phyloP scores from a whole-genome alignment of 2,113 vertebrate genomes.

The Phoenicopterus ruber region DNA sequence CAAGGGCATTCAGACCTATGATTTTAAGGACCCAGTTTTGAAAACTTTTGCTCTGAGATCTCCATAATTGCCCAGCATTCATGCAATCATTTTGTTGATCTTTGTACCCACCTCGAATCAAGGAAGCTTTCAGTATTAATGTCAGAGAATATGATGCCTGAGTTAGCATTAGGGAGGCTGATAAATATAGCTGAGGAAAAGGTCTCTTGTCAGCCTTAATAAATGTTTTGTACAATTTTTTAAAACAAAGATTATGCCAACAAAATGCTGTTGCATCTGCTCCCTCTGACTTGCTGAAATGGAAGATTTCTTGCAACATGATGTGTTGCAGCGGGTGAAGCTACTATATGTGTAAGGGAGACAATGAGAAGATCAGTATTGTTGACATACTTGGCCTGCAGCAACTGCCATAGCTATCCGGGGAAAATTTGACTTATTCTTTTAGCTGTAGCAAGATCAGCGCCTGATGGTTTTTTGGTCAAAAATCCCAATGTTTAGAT shows the following conservation, averaged over 20 bases:
- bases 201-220: slow-evolving; percentile 30
- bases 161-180: background rate
- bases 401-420: background rate
- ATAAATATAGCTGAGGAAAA: slow-evolving; percentile 30
- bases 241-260: background rate
- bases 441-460: background rate
- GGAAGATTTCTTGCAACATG: background rate
- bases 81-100: background rate
- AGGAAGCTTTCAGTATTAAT: background rate
- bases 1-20: background rate
- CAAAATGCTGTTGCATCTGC: background rate
- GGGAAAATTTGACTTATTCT: background rate
- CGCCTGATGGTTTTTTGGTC: background rate
- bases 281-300: background rate
- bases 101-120: background rate
- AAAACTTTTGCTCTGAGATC: background rate
- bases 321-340: background rate
- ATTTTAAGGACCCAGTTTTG: background rate
- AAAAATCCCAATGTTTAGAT: background rate
- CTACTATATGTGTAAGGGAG: background rate
- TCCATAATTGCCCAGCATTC: background rate
- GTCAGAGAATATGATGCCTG: background rate
- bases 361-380: background rate
- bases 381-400: background rate
- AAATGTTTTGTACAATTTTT: background rate